Base-by-base conservation (phyloP, 2,113 vertebrate species). In the Muntiacus reevesi region DNA sequence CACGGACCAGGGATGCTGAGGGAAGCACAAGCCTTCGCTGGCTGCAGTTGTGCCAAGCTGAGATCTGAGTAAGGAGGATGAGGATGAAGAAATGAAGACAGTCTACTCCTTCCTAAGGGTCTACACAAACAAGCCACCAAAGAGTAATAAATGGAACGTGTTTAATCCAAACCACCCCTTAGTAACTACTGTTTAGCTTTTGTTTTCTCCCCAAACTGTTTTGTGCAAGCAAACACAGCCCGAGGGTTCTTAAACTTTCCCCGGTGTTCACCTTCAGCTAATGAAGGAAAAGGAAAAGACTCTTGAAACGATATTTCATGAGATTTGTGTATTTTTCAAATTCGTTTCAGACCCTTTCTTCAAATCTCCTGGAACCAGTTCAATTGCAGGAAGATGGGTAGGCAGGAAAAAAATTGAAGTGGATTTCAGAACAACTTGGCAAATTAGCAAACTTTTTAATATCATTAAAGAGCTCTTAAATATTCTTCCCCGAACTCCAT, bases 361-460 rank as follows among this genome's bases (percentile, higher is more conserved):
- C n/a, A 96, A 74, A 88, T 79, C 52, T 89, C 71, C 57, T 95
- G 91, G 93, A 86, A 96, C 87, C 57, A 79, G 30, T 79, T 95
- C 91, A 84, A 91, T 28, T 43, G 71, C 78, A 89, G 74, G 85
- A 97, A 95, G 97, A 97, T 36, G 76, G 88, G 87, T 40, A 94
- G 55, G 36, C 81, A 90, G 67, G 81, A 36, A 28, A 16, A 93
- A 86, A 97, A 89, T 3, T 64, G 83, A 97, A 97, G 96, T 93
- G 89, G 71, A 95, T 97, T 98, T 98, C 82, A 98, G 97, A 97
- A 86, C 84, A 90, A 97, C 50, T 96, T 2, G n/a, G 97, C 95
- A 96, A 97, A 98, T 89, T 97, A 98, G 87, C 2, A 27, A 98
- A 97, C 84, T 97, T 98, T 98, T 97, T 97, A 98, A 95, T 92